A percentile compares a stretch with the other conserved stretches of the same genome.
Conservation (phyloP, 1,140 invertebrate genomes). For the Drosophila ambigua region DNA sequence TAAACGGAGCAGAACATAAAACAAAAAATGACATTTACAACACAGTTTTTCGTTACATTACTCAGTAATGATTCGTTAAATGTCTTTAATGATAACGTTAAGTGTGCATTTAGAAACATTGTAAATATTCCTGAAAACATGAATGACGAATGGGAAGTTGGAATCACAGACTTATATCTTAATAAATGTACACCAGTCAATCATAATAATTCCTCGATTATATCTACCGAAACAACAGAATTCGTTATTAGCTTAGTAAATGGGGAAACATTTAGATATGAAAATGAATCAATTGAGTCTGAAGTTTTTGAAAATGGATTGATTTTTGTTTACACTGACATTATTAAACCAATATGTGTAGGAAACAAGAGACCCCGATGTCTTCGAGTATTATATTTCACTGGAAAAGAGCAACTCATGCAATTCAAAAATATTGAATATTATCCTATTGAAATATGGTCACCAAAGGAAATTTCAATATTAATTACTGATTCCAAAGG, state of each 20-base stretch:
- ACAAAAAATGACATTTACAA: not conserved
- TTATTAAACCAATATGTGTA: not conserved
- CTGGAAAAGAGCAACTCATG: not conserved
- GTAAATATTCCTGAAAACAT: too few relatives aligned
- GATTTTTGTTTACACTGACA: too few relatives aligned
- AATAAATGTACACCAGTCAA: too few relatives aligned
- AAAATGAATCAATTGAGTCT: too few relatives aligned
- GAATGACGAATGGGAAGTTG: too few relatives aligned
- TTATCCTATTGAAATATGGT: not conserved
- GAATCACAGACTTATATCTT: too few relatives aligned
- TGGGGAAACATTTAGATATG: too few relatives aligned
- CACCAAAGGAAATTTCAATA: not conserved
- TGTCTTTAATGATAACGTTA: not conserved
- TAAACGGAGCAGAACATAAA: not conserved
- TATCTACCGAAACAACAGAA: too few relatives aligned
- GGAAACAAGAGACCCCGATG: not conserved
- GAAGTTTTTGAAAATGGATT: too few relatives aligned
- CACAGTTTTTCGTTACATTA: not conserved
- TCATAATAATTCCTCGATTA: too few relatives aligned
- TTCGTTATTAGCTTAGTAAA: too few relatives aligned
- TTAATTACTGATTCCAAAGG: not conserved
- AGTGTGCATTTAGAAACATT: slow-evolving; percentile 5
- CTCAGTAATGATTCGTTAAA: not conserved
- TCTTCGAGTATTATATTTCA: not conserved
- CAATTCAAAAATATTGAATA: slow-evolving; percentile 1